Evolutionary conservation across 2,113 vertebrate genomes (phyloP).

Genomic region (Tautogolabrus adspersus): DNA sequence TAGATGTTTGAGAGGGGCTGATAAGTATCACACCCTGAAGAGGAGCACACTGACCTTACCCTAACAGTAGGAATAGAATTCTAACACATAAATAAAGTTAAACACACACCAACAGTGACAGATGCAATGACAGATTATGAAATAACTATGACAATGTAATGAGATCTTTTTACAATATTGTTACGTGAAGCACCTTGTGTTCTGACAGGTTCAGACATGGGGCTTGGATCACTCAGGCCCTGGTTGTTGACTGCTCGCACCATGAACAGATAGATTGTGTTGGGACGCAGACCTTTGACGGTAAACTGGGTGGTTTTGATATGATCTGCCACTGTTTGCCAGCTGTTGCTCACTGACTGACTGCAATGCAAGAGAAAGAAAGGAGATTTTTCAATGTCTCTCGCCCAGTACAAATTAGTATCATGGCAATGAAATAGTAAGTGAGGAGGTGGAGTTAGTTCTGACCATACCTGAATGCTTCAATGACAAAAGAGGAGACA

Average conservation of each 20-base stretch:
- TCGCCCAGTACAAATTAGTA: background rate
- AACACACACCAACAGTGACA: background rate
- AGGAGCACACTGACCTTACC: conserved; percentile 9
- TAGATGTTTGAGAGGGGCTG: conserved; percentile 36
- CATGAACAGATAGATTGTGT: conserved; percentile 99
- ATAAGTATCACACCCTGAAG: conserved; percentile 41
- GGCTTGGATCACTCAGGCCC: conserved; percentile 97
- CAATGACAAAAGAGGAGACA: conserved; percentile 93
- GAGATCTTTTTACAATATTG: background rate
- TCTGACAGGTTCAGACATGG: conserved; percentile 96
- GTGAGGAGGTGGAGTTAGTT: background rate
- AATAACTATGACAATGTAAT: background rate
- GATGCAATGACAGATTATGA: background rate
- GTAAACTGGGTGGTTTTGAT: conserved; percentile 93
- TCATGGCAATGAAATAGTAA: too few relatives aligned
- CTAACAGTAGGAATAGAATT: conserved; percentile 13
- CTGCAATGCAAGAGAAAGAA: conserved; percentile 73
- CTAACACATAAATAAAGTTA: conserved; percentile 1
- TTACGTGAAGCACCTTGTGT: conserved; percentile 90
- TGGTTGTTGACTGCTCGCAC: conserved; percentile 94
- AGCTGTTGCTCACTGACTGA: conserved; percentile 99
- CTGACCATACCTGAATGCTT: conserved; percentile 94
- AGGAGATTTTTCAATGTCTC: background rate
- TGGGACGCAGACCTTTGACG: conserved; percentile 92
- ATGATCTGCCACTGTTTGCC: conserved; percentile 97